Evolutionary conservation across 2,888 invertebrate species (phyloP).

Genomic region (Odontomyia ornata): DNA sequence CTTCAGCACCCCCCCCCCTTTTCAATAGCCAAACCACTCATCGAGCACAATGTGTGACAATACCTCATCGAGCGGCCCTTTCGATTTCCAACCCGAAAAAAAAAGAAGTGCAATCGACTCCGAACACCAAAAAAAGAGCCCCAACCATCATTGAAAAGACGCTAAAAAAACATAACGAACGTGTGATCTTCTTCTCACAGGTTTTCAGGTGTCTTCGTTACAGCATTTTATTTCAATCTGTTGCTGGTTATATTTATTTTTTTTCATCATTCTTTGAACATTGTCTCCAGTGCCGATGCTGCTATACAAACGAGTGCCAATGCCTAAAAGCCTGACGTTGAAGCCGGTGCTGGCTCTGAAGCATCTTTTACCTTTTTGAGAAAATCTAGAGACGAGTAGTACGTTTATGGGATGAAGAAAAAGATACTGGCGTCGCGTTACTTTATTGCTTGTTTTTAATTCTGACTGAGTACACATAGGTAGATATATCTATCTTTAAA

Average conservation of each 20-base stretch:
- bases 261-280: not conserved
- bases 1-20: too few species aligned
- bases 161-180: constrained; percentile 26
- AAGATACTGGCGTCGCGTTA: constrained; percentile 38
- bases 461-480: constrained; percentile 20
- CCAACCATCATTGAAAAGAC: not conserved
- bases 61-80: too few species aligned
- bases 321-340: too few species aligned
- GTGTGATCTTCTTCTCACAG: constrained; percentile 43
- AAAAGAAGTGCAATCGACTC: too few species aligned
- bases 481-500: not conserved
- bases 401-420: constrained; percentile 11
- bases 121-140: not conserved
- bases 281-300: too few species aligned
- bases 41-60: too few species aligned
- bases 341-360: too few species aligned
- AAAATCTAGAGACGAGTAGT: not conserved
- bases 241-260: not conserved
- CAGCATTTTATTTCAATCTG: not conserved
- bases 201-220: constrained; percentile 38
- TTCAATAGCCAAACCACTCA: too few species aligned
- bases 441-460: constrained; percentile 29
- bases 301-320: too few species aligned
- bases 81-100: too few species aligned
- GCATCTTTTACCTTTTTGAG: constrained; percentile 16